Evolutionary conservation across 1,140 invertebrate species (phyloP).

Genomic region (Drosophila willistoni): DNA sequence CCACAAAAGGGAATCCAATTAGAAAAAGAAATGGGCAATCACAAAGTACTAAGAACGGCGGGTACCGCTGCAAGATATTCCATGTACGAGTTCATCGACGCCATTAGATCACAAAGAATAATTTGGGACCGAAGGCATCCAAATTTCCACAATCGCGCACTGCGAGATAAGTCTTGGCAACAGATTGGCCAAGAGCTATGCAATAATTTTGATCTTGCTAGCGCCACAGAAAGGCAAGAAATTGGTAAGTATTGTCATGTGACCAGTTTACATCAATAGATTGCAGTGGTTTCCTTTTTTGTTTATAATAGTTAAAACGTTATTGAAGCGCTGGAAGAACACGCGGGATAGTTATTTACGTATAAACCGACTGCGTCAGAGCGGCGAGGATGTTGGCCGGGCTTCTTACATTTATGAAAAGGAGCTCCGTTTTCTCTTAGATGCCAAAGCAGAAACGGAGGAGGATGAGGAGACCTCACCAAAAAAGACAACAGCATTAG

Average conservation of each 20-base stretch:
- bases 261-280: background rate
- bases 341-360: conserved; percentile 67
- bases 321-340: conserved; percentile 70
- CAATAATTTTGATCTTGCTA: conserved; percentile 51
- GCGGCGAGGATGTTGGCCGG: conserved; percentile 51
- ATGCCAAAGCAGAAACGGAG: conserved; percentile 62
- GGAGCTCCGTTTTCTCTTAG: conserved; percentile 61
- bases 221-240: conserved; percentile 51
- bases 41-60: conserved; percentile 61
- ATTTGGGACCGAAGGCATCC: conserved; percentile 65
- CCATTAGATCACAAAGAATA: conserved; percentile 53
- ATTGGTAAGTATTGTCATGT: conserved; percentile 41
- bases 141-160: conserved; percentile 65
- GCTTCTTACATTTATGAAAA: conserved; percentile 71
- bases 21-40: conserved; percentile 63
- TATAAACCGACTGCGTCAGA: conserved; percentile 56
- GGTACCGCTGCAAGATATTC: conserved; percentile 63
- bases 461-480: conserved; percentile 28
- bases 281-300: background rate
- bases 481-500: conserved; percentile 6
- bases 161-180: conserved; percentile 68
- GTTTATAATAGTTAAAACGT: conserved; percentile 52
- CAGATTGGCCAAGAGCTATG: conserved; percentile 64
- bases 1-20: too few species aligned
- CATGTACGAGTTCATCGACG: conserved; percentile 76